These are phyloP conservation scores for Drosophila mettleri DNA, from an alignment of 2,888 invertebrate species.

Conservation along the genomic window DNA sequence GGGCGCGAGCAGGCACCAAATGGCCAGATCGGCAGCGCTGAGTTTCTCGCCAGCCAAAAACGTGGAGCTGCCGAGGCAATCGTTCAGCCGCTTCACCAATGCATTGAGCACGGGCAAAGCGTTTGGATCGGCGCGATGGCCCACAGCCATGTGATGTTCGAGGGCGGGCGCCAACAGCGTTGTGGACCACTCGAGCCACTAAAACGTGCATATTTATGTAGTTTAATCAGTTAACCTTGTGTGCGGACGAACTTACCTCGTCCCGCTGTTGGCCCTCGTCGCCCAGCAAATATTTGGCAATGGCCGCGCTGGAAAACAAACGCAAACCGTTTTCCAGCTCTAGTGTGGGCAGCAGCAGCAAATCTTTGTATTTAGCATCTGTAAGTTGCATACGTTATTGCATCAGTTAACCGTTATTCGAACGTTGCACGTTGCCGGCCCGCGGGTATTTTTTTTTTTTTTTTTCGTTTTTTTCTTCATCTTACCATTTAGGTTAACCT, in stretches of 20 bases:
- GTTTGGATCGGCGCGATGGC: slow-evolving; percentile 86
- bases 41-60: slow-evolving; percentile 88
- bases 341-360: slow-evolving; percentile 88
- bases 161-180: slow-evolving; percentile 87
- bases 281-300: slow-evolving; percentile 88
- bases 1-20: slow-evolving; percentile 91
- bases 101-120: slow-evolving; percentile 87
- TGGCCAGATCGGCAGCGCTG: slow-evolving; percentile 89
- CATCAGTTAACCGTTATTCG: slow-evolving; percentile 49
- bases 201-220: too few species aligned
- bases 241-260: slow-evolving; percentile 76
- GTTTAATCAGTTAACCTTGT: slow-evolving; percentile 66
- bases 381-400: slow-evolving; percentile 55
- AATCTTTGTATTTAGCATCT: slow-evolving; percentile 86
- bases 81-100: slow-evolving; percentile 87
- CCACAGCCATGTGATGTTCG: slow-evolving; percentile 85
- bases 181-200: slow-evolving; percentile 90
- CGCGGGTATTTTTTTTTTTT: slow-evolving; percentile 4
- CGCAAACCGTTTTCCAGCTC: slow-evolving; percentile 87
- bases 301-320: slow-evolving; percentile 91
- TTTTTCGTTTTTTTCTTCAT: slow-evolving; percentile 6
- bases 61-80: slow-evolving; percentile 85
- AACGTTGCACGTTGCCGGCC: slow-evolving; percentile 52
- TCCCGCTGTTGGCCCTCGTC: slow-evolving; percentile 83
- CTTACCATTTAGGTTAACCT: slow-evolving; percentile 88